These are phyloP conservation scores for Microtus obscurus DNA, from an alignment of 2,797 vertebrate genomes.

Conservation along the genomic window DNA sequence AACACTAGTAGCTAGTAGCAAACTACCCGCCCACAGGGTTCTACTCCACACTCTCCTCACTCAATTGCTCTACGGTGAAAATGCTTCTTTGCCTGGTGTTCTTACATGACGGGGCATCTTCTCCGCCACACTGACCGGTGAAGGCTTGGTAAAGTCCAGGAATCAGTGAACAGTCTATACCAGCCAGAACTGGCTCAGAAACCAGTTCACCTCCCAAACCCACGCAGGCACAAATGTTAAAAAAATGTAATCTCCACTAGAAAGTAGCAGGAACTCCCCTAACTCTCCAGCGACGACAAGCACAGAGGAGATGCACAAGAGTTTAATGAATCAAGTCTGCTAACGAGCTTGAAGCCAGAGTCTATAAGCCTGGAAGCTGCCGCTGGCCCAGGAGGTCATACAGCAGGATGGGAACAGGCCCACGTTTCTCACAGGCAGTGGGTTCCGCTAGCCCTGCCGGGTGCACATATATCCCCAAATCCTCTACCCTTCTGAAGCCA, in stretches of 20 bases:
- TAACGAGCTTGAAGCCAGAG: not conserved
- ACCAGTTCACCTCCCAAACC: not conserved
- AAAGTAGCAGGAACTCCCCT: not conserved
- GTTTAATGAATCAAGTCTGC: not conserved
- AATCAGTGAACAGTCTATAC: not conserved
- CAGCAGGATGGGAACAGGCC: not conserved
- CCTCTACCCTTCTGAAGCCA: not conserved
- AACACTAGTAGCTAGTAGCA: not conserved
- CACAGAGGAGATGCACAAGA: not conserved
- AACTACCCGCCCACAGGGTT: too few species aligned
- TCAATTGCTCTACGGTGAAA: not conserved
- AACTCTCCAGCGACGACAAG: not conserved
- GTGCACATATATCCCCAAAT: not conserved
- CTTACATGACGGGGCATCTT: not conserved
- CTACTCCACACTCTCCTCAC: not conserved
- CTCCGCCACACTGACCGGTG: not conserved
- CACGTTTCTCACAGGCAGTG: too few species aligned
- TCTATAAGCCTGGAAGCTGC: not conserved
- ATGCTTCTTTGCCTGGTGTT: not conserved
- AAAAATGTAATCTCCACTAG: too few species aligned
- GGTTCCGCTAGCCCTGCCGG: not conserved
- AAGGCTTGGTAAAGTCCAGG: not conserved
- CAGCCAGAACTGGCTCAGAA: not conserved
- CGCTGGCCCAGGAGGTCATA: not conserved
- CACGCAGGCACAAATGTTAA: not conserved